Evolutionary conservation across 1,140 invertebrate species (phyloP).

Genomic region (honey bee (Apis mellifera)): Amel_HAv3.1 CM009937.2:11951501-11952000

Average conservation of each 20-base stretch:
- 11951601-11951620: too few species aligned
- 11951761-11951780: too few species aligned
- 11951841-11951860: background rate
- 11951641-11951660: background rate
- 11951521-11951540: background rate
- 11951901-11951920: slow-evolving; percentile 23
- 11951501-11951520: slow-evolving; percentile 13
- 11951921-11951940: background rate
- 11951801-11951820: too few species aligned
- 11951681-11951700: too few species aligned
- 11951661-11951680: background rate
- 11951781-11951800: too few species aligned
- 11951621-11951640: background rate
- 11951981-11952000: slow-evolving; percentile 56
- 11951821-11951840: too few species aligned
- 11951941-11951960: slow-evolving; percentile 59
- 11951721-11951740: background rate
- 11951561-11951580: slow-evolving; percentile 14
- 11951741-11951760: too few species aligned
- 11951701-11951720: background rate
- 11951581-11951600: too few species aligned
- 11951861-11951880: background rate
- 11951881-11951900: slow-evolving; percentile 10
- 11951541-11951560: slow-evolving; percentile 21
- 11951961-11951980: slow-evolving; percentile 60